phyloP scores from a whole-genome alignment of 1,140 invertebrate genomes.

The Heliconius himera region DNA sequence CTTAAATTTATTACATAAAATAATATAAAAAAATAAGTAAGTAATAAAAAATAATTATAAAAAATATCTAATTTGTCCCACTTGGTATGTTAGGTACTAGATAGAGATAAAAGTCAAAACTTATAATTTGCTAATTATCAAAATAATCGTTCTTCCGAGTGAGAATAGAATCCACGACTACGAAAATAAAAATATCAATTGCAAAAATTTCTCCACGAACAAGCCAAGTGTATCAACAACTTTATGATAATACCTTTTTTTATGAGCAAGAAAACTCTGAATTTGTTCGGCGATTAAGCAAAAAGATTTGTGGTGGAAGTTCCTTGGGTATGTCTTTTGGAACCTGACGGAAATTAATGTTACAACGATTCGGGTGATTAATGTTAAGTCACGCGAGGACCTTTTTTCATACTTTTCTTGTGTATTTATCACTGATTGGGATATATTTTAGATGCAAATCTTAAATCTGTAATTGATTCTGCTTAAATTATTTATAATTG shows the following conservation, averaged over 20 bases:
- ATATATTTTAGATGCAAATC: background rate
- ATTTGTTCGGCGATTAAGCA: conserved; percentile 36
- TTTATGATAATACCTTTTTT: conserved; percentile 20
- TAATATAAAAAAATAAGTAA: no score
- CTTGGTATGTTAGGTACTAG: no score
- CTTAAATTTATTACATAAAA: no score
- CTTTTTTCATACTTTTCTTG: background rate
- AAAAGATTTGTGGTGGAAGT: conserved; percentile 35
- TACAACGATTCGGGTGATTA: conserved; percentile 26
- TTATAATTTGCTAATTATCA: no score
- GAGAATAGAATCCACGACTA: no score
- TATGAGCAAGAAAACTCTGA: conserved; percentile 33
- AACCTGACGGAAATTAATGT: conserved; percentile 31
- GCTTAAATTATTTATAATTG: background rate
- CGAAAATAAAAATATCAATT: background rate
- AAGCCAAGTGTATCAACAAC: conserved; percentile 10
- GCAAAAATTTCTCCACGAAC: background rate
- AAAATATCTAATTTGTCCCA: no score
- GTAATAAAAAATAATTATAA: no score
- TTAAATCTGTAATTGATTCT: background rate
- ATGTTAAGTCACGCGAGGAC: conserved; percentile 20
- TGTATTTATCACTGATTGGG: background rate
- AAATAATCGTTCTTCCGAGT: no score
- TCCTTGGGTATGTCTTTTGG: conserved; percentile 23
- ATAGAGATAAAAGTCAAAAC: no score